Evolutionary conservation across 64 coral and sea anemone species (phyloP).

Genomic region (Montipora capricornis): DNA sequence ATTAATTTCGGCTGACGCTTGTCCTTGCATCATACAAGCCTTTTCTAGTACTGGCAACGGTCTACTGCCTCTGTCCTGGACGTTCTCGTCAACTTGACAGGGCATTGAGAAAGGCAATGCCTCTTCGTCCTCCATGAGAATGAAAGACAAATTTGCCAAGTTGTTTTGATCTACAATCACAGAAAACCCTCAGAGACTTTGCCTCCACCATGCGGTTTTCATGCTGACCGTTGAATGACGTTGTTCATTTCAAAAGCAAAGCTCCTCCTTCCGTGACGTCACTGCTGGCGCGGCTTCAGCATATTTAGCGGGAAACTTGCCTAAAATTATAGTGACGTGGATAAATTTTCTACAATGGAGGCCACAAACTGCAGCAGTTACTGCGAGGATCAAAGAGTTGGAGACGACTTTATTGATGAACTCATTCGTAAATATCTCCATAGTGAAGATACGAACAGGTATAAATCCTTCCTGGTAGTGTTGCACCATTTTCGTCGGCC

Average conservation of each 20-base stretch:
- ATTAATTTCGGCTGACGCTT: slow-evolving; percentile 52
- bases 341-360: background rate
- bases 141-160: background rate
- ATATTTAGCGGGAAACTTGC: slow-evolving; percentile 25
- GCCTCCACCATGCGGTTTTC: slow-evolving; percentile 6
- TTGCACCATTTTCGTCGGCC: background rate
- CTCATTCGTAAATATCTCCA: slow-evolving; percentile 43
- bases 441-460: slow-evolving; percentile 37
- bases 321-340: background rate
- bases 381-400: slow-evolving; percentile 39
- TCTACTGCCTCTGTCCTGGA: background rate
- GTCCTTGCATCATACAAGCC: slow-evolving; percentile 31
- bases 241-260: slow-evolving; percentile 43
- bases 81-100: background rate
- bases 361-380: background rate
- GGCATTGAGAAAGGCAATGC: slow-evolving; percentile 10
- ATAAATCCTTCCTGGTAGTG: background rate
- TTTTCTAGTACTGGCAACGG: background rate
- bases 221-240: slow-evolving; percentile 44
- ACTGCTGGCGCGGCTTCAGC: slow-evolving; percentile 27
- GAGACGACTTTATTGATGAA: slow-evolving; percentile 13
- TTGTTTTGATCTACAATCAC: no score
- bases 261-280: slow-evolving; percentile 44
- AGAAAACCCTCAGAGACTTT: background rate
- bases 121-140: slow-evolving; percentile 17